Evolutionary conservation across 2,113 vertebrate genomes (phyloP), one percentile per base, ranked within the genome.

Genomic region (Malurus elegans): DNA sequence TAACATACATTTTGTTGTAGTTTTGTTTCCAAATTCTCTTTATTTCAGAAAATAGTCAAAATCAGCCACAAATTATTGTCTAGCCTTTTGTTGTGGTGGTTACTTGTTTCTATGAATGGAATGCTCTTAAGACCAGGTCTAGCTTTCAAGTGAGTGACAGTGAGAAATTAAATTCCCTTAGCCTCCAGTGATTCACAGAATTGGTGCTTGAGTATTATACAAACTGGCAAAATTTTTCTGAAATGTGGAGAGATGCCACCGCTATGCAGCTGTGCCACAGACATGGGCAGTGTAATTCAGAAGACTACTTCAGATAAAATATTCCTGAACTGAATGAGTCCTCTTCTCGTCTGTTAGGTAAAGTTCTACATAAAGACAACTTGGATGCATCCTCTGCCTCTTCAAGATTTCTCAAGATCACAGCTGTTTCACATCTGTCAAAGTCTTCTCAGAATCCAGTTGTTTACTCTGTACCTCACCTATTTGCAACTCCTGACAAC

Each of bases 1-100:
- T 93, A 78, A 87, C 62, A 92, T 54, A 61, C 5, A 65, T 92
- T 95, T 95, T 92, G 91, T 84, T 86, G 50, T 75, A 96, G 62
- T 36, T 91, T 85, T 90, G 44, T 94, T 91, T 12, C 58, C n/a
- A 76, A 67, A 79, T 80, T 70, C 61, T 79, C 10, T 65, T 93
- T 83, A 48, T 88, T 93, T 94, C 70, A 93, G 34, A 90, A 88
- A 86, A 90, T 1, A 93, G 36, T 48, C 36, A 86, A 88, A 60
- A 75, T 47, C 67, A 71, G 5, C 6, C n/a, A 73, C 24, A 84
- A 78, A 93, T 28, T 19, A 60, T n/a, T 72, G 47, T 57, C 86
- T n/a, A 88, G 19, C 14, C 38, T 79, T 78, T 34, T 56, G 29
- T 32, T 67, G 14, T 25, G 2, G 17, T 36, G 14, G 44, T 67